A percentile compares a stretch with the other conserved stretches of the same genome.
Conservation (phyloP, 2,888 invertebrate species). For the Stenurella melanura region DNA sequence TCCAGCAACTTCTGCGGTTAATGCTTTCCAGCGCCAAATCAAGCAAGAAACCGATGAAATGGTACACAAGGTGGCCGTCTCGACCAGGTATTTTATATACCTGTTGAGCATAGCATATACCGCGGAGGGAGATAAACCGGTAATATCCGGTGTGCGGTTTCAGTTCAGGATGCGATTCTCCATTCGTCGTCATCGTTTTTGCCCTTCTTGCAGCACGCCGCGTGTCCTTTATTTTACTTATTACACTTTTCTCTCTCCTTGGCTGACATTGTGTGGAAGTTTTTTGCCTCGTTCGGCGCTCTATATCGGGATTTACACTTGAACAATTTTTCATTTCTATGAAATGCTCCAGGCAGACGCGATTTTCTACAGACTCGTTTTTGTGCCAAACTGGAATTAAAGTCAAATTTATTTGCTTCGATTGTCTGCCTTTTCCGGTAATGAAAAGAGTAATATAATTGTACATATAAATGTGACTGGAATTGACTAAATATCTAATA, state of each 20-base stretch:
- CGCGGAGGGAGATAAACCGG: slow-evolving; percentile 28
- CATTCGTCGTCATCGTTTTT: slow-evolving; percentile 20
- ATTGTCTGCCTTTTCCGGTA: slow-evolving; percentile 12
- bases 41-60: slow-evolving; percentile 21
- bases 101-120: slow-evolving; percentile 40
- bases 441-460: slow-evolving; percentile 5
- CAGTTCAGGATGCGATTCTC: slow-evolving; percentile 18
- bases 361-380: slow-evolving; percentile 15
- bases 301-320: slow-evolving; percentile 25
- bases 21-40: slow-evolving; percentile 16
- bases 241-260: slow-evolving; percentile 4
- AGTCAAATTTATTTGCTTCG: slow-evolving; percentile 25
- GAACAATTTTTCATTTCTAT: slow-evolving; percentile 33
- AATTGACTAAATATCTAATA: no score
- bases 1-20: not conserved
- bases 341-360: slow-evolving; percentile 26
- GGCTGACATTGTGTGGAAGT: slow-evolving; percentile 19
- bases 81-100: slow-evolving; percentile 46
- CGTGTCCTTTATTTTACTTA: slow-evolving; percentile 16
- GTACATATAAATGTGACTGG: no score
- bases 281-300: not conserved
- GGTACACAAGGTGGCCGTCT: slow-evolving; percentile 19
- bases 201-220: slow-evolving; percentile 20
- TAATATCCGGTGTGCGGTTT: slow-evolving; percentile 36
- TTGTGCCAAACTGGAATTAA: slow-evolving; percentile 19